A percentile compares a stretch with the other conserved stretches of the same genome.
phyloP scores from a whole-genome alignment of 2,888 invertebrate genomes.

The Calameuta pallipes region DNA sequence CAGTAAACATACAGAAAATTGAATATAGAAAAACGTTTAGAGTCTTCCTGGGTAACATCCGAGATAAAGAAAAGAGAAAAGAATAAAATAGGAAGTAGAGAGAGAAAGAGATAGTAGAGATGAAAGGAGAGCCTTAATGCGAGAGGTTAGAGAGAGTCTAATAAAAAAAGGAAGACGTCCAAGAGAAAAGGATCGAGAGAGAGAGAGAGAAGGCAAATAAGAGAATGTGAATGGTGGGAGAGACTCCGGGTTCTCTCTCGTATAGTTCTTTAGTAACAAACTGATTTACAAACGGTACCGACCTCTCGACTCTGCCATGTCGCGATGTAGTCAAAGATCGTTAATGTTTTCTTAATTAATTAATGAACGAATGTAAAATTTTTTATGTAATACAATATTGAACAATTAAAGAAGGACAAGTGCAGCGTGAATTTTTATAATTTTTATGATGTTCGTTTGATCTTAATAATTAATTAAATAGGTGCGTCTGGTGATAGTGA shows the following conservation, averaged over 20 bases:
- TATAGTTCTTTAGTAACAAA: slow-evolving; percentile 10
- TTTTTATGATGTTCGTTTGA: not conserved
- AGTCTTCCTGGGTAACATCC: not conserved
- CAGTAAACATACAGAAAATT: not conserved
- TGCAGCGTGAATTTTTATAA: not conserved
- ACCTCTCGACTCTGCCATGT: not conserved
- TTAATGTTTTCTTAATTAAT: not conserved
- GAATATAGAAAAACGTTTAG: not conserved
- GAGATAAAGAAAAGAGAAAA: not conserved
- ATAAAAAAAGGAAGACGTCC: not conserved
- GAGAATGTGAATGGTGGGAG: slow-evolving; percentile 28
- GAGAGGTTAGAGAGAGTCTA: not conserved
- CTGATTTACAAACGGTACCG: slow-evolving; percentile 8
- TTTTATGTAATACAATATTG: not conserved
- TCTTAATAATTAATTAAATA: not conserved
- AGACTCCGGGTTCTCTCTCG: slow-evolving; percentile 16
- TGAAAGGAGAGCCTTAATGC: not conserved
- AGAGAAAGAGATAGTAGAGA: not conserved
- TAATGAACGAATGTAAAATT: not conserved
- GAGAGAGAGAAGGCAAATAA: slow-evolving; percentile 1
- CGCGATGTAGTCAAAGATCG: not conserved
- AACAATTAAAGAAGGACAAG: not conserved
- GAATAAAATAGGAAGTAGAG: not conserved
- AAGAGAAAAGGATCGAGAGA: not conserved
- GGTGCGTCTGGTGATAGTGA: not conserved